Evolutionary conservation across 2,113 vertebrate species (phyloP).

Genomic region (Pteronura brasiliensis): DNA sequence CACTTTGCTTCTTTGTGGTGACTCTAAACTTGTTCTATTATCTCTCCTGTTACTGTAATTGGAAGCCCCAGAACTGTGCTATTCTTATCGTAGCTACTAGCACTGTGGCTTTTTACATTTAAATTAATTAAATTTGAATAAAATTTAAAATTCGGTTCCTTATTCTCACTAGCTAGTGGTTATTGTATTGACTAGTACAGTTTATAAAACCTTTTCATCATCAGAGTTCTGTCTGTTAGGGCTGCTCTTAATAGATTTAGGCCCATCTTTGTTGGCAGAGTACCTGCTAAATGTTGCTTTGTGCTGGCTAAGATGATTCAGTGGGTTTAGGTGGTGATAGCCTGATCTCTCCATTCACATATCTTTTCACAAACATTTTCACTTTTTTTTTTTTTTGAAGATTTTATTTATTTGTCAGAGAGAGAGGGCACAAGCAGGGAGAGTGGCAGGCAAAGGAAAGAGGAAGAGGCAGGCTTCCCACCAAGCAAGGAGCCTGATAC

Average conservation of each 20-base stretch:
- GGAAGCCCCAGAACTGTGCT: background rate
- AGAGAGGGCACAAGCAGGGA: too few species aligned
- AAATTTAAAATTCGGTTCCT: background rate
- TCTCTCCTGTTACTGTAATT: background rate
- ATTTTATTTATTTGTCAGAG: too few species aligned
- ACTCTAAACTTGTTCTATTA: background rate
- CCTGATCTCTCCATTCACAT: background rate
- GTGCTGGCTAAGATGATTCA: background rate
- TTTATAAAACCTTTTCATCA: background rate
- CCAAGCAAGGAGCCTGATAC: too few species aligned
- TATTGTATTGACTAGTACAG: background rate
- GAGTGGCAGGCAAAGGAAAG: too few species aligned
- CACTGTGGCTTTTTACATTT: background rate
- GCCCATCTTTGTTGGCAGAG: background rate
- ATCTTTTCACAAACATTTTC: background rate
- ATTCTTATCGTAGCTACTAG: background rate
- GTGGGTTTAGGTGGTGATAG: background rate
- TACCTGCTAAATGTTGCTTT: background rate
- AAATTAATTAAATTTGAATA: background rate
- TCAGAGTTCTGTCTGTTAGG: background rate
- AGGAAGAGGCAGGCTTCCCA: too few species aligned
- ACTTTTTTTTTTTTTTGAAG: background rate
- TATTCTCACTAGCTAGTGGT: background rate
- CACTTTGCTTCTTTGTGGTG: background rate
- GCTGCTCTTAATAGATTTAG: background rate